A percentile compares a stretch with the other conserved stretches of the same genome.
Evolutionary conservation across 1,140 invertebrate species (phyloP).

Genomic region (Brachionus plicatilis): DNA sequence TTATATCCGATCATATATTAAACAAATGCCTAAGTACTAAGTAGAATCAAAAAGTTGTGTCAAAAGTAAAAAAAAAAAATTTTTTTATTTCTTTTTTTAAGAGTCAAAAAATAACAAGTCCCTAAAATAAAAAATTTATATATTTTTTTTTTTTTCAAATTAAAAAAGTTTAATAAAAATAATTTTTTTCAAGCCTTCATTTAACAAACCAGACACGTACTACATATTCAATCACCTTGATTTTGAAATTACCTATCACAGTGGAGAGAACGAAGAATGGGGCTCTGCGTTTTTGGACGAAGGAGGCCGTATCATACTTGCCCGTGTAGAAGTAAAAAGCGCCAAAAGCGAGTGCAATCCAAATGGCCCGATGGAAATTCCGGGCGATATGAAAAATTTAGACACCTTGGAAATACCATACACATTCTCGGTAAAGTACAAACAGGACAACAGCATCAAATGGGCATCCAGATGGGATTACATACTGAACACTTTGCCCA

Average conservation of each 20-base stretch:
- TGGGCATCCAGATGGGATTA: slow-evolving; percentile 99
- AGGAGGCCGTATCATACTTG: slow-evolving; percentile 81
- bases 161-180: not conserved
- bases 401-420: slow-evolving; percentile 31
- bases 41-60: too few relatives aligned
- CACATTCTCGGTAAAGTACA: slow-evolving; percentile 29
- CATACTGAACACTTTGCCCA: slow-evolving; percentile 92
- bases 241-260: slow-evolving; percentile 84
- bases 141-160: not conserved
- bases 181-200: not conserved
- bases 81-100: too few relatives aligned
- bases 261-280: slow-evolving; percentile 75
- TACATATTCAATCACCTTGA: slow-evolving; percentile 96
- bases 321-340: slow-evolving; percentile 72
- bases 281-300: slow-evolving; percentile 64
- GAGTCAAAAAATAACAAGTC: too few relatives aligned
- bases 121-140: too few relatives aligned
- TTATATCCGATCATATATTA: too few relatives aligned
- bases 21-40: too few relatives aligned
- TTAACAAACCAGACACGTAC: slow-evolving; percentile 62
- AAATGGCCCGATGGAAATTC: not conserved
- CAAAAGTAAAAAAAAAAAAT: too few relatives aligned
- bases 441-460: slow-evolving; percentile 73
- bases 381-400: not conserved
- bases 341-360: slow-evolving; percentile 53